Evolutionary conservation across 2,888 invertebrate genomes (phyloP).

Genomic region (Melanostoma scalare): DNA sequence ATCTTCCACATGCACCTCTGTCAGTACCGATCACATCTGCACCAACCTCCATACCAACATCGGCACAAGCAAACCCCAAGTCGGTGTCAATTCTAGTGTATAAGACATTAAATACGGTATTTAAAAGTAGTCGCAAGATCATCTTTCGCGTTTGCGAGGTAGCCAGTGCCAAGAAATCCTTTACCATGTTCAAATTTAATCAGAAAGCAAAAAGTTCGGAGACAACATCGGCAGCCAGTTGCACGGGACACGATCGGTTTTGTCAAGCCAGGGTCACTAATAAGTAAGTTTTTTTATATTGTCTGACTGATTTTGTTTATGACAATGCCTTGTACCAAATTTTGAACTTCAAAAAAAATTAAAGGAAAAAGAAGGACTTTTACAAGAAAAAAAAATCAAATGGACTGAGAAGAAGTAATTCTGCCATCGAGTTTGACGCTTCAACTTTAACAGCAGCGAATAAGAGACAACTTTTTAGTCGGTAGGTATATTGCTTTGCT

Average conservation of each 20-base stretch:
- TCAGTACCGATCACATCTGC: conserved; percentile 66
- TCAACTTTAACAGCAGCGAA: conserved; percentile 86
- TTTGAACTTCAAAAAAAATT: conserved; percentile 34
- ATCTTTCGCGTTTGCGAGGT: conserved; percentile 82
- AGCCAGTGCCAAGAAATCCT: conserved; percentile 81
- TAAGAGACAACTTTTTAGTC: conserved; percentile 85
- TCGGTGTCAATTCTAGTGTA: conserved; percentile 82
- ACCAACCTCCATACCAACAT: conserved; percentile 72
- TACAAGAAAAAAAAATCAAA: conserved; percentile 82
- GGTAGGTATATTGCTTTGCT: conserved; percentile 78
- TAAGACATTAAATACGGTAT: conserved; percentile 82
- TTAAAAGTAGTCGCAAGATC: conserved; percentile 82
- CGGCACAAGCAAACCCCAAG: conserved; percentile 78
- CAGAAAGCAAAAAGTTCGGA: conserved; percentile 79
- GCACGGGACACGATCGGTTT: conserved; percentile 92
- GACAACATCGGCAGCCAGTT: conserved; percentile 84
- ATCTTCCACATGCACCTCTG: conserved; percentile 61
- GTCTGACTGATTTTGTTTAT: not conserved
- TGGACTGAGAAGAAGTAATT: conserved; percentile 86
- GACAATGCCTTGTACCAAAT: conserved; percentile 39
- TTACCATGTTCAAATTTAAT: conserved; percentile 88
- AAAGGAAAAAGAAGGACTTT: conserved; percentile 82
- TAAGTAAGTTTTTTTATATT: conserved; percentile 79
- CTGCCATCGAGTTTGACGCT: conserved; percentile 87
- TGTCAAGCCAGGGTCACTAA: conserved; percentile 85